phyloP scores from a whole-genome alignment of 2,888 invertebrate species.

The Ferrisia virgata region DNA sequence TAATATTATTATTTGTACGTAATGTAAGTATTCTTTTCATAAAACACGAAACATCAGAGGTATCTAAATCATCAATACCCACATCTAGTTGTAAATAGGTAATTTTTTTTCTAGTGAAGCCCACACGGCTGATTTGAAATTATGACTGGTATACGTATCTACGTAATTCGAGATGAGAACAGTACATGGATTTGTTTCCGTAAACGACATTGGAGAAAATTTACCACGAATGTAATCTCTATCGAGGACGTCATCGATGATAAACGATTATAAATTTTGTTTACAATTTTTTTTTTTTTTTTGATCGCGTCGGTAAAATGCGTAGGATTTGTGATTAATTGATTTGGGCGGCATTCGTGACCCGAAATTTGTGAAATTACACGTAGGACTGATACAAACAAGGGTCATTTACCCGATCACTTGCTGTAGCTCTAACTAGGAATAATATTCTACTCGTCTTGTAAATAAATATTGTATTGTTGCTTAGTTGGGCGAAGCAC shows the following conservation, averaged over 20 bases:
- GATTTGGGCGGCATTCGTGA: slow-evolving; percentile 1
- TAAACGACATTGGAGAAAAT: neutral
- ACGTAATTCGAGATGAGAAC: neutral
- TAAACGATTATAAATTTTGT: neutral
- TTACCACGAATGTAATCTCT: neutral
- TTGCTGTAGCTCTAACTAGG: neutral
- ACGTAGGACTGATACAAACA: neutral
- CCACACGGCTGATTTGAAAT: neutral
- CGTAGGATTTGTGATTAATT: neutral
- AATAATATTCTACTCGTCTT: no score
- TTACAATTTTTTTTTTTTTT: neutral
- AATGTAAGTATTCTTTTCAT: neutral
- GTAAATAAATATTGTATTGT: no score
- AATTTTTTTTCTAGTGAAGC: neutral
- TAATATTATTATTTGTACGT: no score
- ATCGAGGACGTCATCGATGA: neutral
- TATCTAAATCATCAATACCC: neutral
- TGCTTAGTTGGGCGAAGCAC: no score
- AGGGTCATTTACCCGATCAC: neutral
- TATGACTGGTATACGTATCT: neutral
- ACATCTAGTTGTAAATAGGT: neutral
- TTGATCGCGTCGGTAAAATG: neutral
- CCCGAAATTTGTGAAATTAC: neutral
- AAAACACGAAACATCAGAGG: neutral
- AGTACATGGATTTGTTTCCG: neutral